Conservation (phyloP, 2,113 vertebrate species). For the Rallus limicola region DNA sequence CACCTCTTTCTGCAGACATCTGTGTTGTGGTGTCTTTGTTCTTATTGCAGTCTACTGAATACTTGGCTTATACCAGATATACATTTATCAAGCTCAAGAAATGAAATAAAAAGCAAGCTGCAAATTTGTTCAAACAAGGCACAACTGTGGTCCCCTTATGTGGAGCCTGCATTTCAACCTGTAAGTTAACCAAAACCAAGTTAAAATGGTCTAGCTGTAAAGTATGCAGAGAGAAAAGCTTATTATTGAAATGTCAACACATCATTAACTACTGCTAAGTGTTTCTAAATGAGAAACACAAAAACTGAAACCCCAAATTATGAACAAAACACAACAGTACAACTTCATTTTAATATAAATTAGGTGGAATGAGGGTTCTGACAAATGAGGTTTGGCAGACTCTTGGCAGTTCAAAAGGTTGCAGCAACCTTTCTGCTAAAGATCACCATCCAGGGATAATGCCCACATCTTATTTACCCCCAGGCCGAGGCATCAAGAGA, state of each 20-base stretch:
- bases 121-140: not conserved
- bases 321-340: not conserved
- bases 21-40: not conserved
- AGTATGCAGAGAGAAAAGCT: not conserved
- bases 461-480: accelerated
- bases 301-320: not conserved
- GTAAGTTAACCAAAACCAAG: not conserved
- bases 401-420: not conserved
- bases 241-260: constrained; percentile 29
- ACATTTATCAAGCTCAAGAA: not conserved
- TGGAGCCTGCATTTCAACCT: not conserved
- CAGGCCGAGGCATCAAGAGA: not conserved
- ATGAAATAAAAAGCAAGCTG: not conserved
- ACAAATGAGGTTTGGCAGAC: not conserved
- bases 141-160: not conserved
- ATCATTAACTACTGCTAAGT: constrained; percentile 25
- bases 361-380: not conserved
- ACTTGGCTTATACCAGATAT: not conserved
- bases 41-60: not conserved
- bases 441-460: not conserved
- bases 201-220: not conserved
- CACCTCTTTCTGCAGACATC: not conserved
- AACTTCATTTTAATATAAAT: not conserved
- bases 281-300: constrained; percentile 11
- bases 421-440: not conserved